Percentiles rank a stretch among this genome's conserved stretches.
phyloP scores from a whole-genome alignment of 1,140 invertebrate genomes.

The Hormaphis cornu region DNA sequence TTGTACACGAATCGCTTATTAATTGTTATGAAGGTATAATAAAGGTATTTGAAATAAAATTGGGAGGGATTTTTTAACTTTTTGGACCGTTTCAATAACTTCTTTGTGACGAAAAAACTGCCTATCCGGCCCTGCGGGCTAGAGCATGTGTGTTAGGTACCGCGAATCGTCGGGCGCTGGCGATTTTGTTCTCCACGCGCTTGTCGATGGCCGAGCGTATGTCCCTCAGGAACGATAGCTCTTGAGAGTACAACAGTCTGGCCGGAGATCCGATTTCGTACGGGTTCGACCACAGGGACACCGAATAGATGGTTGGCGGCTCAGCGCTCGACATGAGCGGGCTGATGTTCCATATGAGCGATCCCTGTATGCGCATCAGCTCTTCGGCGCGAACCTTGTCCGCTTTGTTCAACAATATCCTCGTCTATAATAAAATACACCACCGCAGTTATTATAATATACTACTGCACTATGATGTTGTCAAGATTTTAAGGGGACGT shows the following conservation, averaged over 20 bases:
- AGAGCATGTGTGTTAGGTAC: constrained; percentile 48
- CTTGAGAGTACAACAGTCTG: constrained; percentile 71
- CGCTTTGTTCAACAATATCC: constrained; percentile 89
- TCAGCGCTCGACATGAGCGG: constrained; percentile 86
- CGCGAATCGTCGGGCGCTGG: constrained; percentile 84
- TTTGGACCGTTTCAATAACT: too few species aligned
- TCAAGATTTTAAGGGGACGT: too few species aligned
- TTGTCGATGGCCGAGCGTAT: constrained; percentile 73
- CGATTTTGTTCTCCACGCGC: constrained; percentile 86
- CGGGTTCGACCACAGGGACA: constrained; percentile 79
- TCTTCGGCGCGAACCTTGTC: constrained; percentile 88
- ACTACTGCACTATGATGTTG: too few species aligned
- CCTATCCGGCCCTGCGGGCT: too few species aligned
- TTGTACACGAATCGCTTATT: too few species aligned
- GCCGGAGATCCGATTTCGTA: constrained; percentile 69
- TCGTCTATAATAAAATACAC: constrained; percentile 49
- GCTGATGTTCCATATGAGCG: constrained; percentile 91
- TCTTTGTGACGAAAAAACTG: too few species aligned
- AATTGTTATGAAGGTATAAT: too few species aligned
- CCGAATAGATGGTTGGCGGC: constrained; percentile 89
- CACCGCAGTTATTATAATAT: too few species aligned
- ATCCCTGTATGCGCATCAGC: constrained; percentile 83
- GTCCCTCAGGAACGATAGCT: constrained; percentile 76
- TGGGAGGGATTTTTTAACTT: too few species aligned
- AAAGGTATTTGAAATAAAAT: too few species aligned